Percentiles rank a stretch among this genome's conserved stretches.
Evolutionary conservation across 2,797 vertebrate genomes (phyloP).

Genomic region (Chrosomus eos): DNA sequence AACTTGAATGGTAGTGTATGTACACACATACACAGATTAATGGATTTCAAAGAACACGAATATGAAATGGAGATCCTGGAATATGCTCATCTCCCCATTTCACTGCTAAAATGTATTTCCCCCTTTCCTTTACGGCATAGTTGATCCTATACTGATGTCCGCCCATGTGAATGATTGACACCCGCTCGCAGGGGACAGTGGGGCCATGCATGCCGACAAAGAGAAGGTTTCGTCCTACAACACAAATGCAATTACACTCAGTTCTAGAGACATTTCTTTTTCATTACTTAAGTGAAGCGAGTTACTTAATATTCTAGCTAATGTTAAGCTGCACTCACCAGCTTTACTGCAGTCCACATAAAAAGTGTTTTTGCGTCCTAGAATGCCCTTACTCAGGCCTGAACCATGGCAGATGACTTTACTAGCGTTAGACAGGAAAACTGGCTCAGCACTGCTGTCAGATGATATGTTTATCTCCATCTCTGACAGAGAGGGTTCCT

Average conservation of each 20-base stretch:
- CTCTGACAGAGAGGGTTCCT: not conserved
- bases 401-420: slow-evolving; percentile 78
- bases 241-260: not conserved
- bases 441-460: slow-evolving; percentile 43
- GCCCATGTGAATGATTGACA: slow-evolving; percentile 79
- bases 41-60: not conserved
- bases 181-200: slow-evolving; percentile 77
- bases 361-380: slow-evolving; percentile 78
- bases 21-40: not conserved
- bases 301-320: not conserved
- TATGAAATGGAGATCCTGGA: slow-evolving; percentile 28
- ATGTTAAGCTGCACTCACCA: slow-evolving; percentile 63
- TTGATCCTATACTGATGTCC: slow-evolving; percentile 75
- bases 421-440: slow-evolving; percentile 69
- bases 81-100: slow-evolving; percentile 41
- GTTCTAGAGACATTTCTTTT: not conserved
- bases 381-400: slow-evolving; percentile 75
- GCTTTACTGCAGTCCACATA: slow-evolving; percentile 81
- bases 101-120: slow-evolving; percentile 16
- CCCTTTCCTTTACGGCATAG: slow-evolving; percentile 64
- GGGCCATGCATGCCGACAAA: slow-evolving; percentile 80
- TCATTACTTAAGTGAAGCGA: not conserved
- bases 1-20: not conserved
- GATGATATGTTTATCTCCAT: slow-evolving; percentile 17
- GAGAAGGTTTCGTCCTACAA: slow-evolving; percentile 71